phyloP scores from a whole-genome alignment of 2,888 invertebrate species.

The Cerastoderma edule region DNA sequence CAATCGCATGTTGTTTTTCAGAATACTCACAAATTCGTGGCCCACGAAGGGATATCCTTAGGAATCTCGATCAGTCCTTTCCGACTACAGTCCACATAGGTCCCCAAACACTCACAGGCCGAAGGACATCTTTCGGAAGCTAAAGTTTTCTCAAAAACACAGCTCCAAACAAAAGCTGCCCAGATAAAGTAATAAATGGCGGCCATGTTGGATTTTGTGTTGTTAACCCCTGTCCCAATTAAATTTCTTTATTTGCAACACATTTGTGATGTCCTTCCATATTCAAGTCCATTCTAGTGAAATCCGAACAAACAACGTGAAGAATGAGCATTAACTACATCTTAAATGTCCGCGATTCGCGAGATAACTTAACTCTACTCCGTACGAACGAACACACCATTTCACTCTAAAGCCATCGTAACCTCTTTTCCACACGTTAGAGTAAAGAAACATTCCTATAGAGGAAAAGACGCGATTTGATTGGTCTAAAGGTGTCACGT shows the following conservation, averaged over 20 bases:
- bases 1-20: constrained; percentile 2
- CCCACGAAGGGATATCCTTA: constrained; percentile 90
- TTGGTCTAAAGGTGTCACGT: constrained; percentile 60
- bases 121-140: constrained; percentile 86
- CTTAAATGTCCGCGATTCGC: constrained; percentile 30
- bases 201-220: constrained; percentile 78
- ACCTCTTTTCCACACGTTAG: constrained; percentile 61
- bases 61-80: constrained; percentile 89
- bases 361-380: constrained; percentile 28
- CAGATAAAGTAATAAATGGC: constrained; percentile 77
- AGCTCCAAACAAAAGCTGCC: constrained; percentile 76
- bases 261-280: constrained; percentile 24
- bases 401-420: constrained; percentile 50
- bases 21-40: constrained; percentile 89
- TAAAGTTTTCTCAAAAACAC: constrained; percentile 45
- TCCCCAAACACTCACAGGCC: constrained; percentile 89
- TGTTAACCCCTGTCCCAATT: constrained; percentile 54
- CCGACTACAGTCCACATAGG: constrained; percentile 90
- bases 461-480: constrained; percentile 47
- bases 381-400: constrained; percentile 32
- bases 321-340: constrained; percentile 26
- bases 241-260: constrained; percentile 49
- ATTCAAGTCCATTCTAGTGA: constrained; percentile 29
- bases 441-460: constrained; percentile 66
- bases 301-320: constrained; percentile 37